Evolutionary conservation across 2,113 vertebrate genomes (phyloP).

Genomic region (Chloropsis cyanopogon): DNA sequence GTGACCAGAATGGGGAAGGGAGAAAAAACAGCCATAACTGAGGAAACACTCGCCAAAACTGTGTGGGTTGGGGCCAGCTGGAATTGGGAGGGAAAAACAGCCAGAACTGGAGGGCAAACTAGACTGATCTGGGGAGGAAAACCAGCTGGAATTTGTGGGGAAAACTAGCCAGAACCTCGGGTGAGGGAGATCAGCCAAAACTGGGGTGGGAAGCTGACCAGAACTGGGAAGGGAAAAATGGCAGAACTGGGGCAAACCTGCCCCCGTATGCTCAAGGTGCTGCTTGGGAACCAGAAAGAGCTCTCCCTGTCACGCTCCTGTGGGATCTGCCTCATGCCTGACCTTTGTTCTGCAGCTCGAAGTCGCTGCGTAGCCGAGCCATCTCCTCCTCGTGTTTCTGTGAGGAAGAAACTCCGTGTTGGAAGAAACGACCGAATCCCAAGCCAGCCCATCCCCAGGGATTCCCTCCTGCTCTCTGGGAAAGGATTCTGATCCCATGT

Average conservation of each 20-base stretch:
- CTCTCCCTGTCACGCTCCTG: background rate
- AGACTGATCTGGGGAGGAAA: background rate
- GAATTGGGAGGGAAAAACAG: background rate
- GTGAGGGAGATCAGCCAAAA: background rate
- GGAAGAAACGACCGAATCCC: background rate
- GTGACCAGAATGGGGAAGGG: background rate
- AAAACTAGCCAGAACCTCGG: background rate
- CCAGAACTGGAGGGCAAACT: background rate
- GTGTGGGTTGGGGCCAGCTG: background rate
- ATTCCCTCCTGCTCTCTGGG: background rate
- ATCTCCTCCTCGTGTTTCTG: constrained; percentile 87
- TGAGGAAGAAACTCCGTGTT: background rate
- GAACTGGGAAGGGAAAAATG: background rate
- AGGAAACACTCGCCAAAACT: background rate
- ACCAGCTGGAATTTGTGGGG: background rate
- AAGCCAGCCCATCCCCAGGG: background rate
- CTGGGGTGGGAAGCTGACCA: background rate
- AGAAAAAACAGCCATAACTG: background rate
- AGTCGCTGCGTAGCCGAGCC: constrained; percentile 67
- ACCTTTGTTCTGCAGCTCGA: constrained; percentile 84
- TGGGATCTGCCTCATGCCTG: background rate
- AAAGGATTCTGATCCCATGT: background rate
- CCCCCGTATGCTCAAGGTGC: background rate
- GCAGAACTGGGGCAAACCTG: background rate
- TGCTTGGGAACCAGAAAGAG: background rate